Evolutionary conservation across 2,888 invertebrate species (phyloP).

Genomic region (Ennomos erosarius): DNA sequence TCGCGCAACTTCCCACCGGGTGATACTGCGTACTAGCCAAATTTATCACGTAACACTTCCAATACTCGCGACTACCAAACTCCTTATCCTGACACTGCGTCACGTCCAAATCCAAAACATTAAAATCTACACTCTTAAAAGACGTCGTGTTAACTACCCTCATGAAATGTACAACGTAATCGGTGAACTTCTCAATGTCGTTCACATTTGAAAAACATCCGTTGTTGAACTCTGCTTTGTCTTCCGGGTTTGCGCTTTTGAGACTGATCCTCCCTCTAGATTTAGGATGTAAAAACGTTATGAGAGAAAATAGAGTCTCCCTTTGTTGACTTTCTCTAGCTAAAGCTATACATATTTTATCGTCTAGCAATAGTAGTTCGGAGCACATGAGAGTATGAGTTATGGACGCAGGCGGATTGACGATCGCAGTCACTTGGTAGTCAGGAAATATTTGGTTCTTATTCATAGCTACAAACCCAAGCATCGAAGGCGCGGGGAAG

Average conservation of each 20-base stretch:
- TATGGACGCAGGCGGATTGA: conserved; percentile 45
- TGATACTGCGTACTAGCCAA: conserved; percentile 55
- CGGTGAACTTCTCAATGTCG: conserved; percentile 46
- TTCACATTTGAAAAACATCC: conserved; percentile 49
- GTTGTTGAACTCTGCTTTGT: conserved; percentile 49
- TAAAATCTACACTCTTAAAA: conserved; percentile 41
- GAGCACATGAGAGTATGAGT: conserved; percentile 47
- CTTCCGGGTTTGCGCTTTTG: conserved; percentile 51
- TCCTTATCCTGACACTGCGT: conserved; percentile 48
- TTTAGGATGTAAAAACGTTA: conserved; percentile 51
- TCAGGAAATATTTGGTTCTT: conserved; percentile 55
- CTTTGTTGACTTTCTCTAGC: conserved; percentile 41
- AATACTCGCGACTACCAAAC: conserved; percentile 59
- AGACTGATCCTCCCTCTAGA: conserved; percentile 57
- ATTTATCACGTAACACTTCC: conserved; percentile 61
- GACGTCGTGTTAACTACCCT: conserved; percentile 44
- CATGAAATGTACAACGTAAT: conserved; percentile 44
- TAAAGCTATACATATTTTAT: conserved; percentile 48
- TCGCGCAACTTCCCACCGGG: conserved; percentile 51
- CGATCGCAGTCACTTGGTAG: conserved; percentile 52
- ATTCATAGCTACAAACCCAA: conserved; percentile 55
- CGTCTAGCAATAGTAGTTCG: conserved; percentile 45
- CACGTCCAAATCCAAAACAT: conserved; percentile 45
- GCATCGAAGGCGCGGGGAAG: conserved; percentile 51
- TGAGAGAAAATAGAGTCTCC: conserved; percentile 48